phyloP scores from a whole-genome alignment of 2,888 invertebrate genomes.

The Malthinus flaveolus region DNA sequence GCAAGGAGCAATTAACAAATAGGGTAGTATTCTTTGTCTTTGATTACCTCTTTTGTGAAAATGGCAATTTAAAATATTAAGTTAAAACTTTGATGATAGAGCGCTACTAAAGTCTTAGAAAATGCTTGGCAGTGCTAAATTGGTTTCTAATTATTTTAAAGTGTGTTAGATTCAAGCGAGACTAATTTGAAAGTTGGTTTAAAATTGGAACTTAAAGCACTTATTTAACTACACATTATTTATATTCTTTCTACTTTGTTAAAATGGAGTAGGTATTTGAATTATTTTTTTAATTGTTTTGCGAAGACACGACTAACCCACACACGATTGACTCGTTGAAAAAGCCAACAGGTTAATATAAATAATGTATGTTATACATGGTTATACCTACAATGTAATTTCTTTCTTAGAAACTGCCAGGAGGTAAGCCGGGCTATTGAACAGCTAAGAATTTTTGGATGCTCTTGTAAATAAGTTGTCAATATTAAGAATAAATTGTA shows the following conservation, averaged over 20 bases:
- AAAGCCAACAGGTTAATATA: neutral
- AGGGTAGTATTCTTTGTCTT: slow-evolving; percentile 27
- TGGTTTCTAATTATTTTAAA: slow-evolving; percentile 30
- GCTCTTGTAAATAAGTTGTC: slow-evolving; percentile 21
- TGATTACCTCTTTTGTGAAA: slow-evolving; percentile 36
- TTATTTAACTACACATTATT: slow-evolving; percentile 1
- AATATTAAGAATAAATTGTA: slow-evolving; percentile 19
- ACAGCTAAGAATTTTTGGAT: slow-evolving; percentile 10
- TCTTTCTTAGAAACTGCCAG: slow-evolving; percentile 13
- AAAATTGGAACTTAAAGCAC: slow-evolving; percentile 18
- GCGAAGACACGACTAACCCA: too few relatives aligned
- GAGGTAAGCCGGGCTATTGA: slow-evolving; percentile 8
- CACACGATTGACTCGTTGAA: neutral
- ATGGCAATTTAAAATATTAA: slow-evolving; percentile 37
- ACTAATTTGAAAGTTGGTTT: slow-evolving; percentile 23
- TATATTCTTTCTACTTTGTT: too few relatives aligned
- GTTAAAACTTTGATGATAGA: slow-evolving; percentile 37
- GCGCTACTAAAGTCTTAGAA: slow-evolving; percentile 13
- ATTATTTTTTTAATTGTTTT: too few relatives aligned
- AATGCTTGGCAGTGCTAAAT: slow-evolving; percentile 26
- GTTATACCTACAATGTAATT: neutral
- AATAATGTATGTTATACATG: neutral
- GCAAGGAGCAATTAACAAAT: slow-evolving; percentile 33
- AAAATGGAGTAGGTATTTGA: too few relatives aligned
- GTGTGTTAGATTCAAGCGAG: slow-evolving; percentile 22